Conservation (phyloP, 2,113 vertebrate species). For the Brachyistius frenatus region DNA sequence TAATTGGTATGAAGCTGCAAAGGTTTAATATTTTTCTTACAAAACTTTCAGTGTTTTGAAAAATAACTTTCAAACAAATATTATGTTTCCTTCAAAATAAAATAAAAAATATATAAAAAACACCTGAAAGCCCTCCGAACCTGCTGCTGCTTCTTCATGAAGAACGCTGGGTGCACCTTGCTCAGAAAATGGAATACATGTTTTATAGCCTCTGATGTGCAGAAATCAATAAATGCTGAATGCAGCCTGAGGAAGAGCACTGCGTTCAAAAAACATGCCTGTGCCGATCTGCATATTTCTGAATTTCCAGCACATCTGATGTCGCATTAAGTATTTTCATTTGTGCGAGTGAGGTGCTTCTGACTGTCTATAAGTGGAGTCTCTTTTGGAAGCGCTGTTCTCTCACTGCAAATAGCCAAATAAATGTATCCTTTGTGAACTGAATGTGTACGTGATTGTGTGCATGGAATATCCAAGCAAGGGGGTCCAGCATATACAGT, state of each 20-base stretch:
- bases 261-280: neutral
- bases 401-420: neutral
- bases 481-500: neutral
- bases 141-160: neutral
- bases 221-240: slow-evolving; percentile 23
- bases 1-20: too few relatives aligned
- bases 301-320: slow-evolving; percentile 1
- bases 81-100: neutral
- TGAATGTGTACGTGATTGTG: neutral
- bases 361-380: neutral
- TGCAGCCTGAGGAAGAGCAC: neutral
- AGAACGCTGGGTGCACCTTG: neutral
- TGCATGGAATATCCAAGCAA: neutral
- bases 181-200: neutral
- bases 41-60: too few relatives aligned
- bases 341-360: neutral
- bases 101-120: too few relatives aligned
- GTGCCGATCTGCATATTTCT: slow-evolving; percentile 7
- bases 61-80: neutral
- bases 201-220: neutral
- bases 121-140: neutral
- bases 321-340: neutral
- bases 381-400: slow-evolving; percentile 5
- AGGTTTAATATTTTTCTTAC: too few relatives aligned
- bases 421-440: neutral